Evolutionary conservation across 2,113 vertebrate genomes (phyloP).

Genomic region (Colius striatus): DNA sequence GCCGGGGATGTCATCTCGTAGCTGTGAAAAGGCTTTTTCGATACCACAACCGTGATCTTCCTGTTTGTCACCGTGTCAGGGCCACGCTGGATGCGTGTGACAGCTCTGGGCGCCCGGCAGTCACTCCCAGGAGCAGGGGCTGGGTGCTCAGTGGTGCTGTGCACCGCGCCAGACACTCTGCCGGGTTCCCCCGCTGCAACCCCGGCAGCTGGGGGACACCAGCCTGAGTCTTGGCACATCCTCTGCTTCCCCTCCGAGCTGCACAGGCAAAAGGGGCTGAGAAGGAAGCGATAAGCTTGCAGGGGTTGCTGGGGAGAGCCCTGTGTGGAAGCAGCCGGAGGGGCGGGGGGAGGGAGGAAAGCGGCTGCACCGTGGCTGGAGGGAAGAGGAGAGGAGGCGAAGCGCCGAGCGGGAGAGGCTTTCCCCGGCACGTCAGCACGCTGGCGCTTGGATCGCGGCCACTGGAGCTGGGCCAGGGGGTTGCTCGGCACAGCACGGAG

Average conservation of each 20-base stretch:
- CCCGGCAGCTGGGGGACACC: background rate
- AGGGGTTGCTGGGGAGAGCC: background rate
- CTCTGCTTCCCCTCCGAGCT: background rate
- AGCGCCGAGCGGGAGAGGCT: background rate
- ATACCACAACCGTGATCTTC: constrained; percentile 30
- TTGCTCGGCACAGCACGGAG: background rate
- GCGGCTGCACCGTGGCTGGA: background rate
- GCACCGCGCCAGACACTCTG: fast-evolving
- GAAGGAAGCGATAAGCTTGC: background rate
- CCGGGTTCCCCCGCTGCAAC: fast-evolving
- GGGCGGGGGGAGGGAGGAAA: background rate
- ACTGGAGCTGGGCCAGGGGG: constrained; percentile 47
- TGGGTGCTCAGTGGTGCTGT: background rate
- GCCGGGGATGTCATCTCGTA: background rate
- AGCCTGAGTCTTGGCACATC: fast-evolving
- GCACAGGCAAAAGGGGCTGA: fast-evolving
- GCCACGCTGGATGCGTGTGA: fast-evolving
- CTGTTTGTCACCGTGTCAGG: constrained; percentile 11
- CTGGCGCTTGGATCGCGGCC: constrained; percentile 41
- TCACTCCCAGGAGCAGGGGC: background rate
- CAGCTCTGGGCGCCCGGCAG: fast-evolving
- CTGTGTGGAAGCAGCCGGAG: background rate
- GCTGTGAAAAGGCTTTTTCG: background rate
- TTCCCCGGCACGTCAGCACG: constrained; percentile 22
- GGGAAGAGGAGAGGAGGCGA: background rate